Conservation (phyloP, 2,888 invertebrate genomes). For the Augochlorella aurata region DNA sequence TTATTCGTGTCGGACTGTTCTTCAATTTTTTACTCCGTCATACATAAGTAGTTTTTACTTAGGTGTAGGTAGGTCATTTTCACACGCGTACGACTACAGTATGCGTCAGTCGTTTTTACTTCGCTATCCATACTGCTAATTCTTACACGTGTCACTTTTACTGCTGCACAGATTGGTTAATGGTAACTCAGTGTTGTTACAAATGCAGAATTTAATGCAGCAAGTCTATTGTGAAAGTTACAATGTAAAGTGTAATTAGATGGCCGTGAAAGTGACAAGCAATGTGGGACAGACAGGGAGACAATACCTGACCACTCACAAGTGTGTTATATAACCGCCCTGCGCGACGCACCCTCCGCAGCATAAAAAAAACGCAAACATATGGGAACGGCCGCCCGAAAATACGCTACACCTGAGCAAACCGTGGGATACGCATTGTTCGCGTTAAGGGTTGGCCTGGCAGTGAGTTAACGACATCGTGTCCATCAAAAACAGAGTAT, state of each 20-base stretch:
- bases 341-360: not conserved
- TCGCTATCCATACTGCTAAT: too few relatives aligned
- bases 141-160: too few relatives aligned
- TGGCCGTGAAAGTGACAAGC: not conserved
- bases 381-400: not conserved
- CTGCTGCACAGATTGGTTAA: too few relatives aligned
- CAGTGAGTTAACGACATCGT: conserved; percentile 33
- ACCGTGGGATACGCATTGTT: not conserved
- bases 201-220: too few relatives aligned
- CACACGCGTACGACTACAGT: too few relatives aligned
- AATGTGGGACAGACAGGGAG: not conserved
- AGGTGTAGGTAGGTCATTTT: too few relatives aligned
- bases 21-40: not conserved
- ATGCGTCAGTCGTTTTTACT: too few relatives aligned
- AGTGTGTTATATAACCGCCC: not conserved
- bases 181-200: too few relatives aligned
- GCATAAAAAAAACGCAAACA: not conserved
- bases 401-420: not conserved
- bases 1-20: not conserved
- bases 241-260: not conserved
- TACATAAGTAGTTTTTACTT: too few relatives aligned
- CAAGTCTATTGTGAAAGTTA: too few relatives aligned
- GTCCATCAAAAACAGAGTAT: conserved; percentile 30
- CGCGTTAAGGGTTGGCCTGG: not conserved
- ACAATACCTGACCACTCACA: not conserved